Evolutionary conservation across 2,888 invertebrate genomes (phyloP).

Genomic region (Ischnus inquisitorius): DNA sequence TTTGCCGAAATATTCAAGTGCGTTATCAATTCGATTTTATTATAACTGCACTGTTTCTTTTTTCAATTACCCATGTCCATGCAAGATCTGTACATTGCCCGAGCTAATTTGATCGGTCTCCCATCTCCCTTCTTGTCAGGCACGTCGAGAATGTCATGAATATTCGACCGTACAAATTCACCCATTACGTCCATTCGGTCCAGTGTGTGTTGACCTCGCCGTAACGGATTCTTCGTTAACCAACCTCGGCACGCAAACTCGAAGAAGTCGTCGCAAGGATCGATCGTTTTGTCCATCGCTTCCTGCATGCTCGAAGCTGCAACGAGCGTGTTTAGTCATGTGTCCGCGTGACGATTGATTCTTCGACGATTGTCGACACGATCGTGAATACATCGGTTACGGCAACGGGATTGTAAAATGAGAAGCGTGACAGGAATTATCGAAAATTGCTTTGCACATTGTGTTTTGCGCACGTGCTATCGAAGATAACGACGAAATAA

Average conservation of each 20-base stretch:
- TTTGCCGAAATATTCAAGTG: not conserved
- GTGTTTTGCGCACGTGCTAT: no score
- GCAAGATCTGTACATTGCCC: slow-evolving; percentile 89
- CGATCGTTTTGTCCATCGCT: slow-evolving; percentile 88
- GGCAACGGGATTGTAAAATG: no score
- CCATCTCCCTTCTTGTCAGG: slow-evolving; percentile 84
- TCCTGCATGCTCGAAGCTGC: slow-evolving; percentile 88
- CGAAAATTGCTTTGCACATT: no score
- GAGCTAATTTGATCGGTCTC: slow-evolving; percentile 87
- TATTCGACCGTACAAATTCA: slow-evolving; percentile 87
- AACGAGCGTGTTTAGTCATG: not conserved
- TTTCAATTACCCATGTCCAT: slow-evolving; percentile 87
- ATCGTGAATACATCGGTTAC: no score
- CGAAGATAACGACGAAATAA: no score
- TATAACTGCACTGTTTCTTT: not conserved
- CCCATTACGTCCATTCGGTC: slow-evolving; percentile 88
- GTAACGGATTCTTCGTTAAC: slow-evolving; percentile 89
- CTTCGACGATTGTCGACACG: no score
- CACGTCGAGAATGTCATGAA: slow-evolving; percentile 87
- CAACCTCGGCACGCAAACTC: slow-evolving; percentile 91
- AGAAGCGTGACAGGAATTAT: no score
- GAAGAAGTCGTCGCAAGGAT: slow-evolving; percentile 90
- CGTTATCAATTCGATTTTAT: no score
- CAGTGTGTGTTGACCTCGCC: slow-evolving; percentile 89
- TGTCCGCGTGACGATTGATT: no score